These are phyloP conservation scores for Bothrops jararaca DNA, from an alignment of 2,113 vertebrate species.

Conservation along the genomic window DNA sequence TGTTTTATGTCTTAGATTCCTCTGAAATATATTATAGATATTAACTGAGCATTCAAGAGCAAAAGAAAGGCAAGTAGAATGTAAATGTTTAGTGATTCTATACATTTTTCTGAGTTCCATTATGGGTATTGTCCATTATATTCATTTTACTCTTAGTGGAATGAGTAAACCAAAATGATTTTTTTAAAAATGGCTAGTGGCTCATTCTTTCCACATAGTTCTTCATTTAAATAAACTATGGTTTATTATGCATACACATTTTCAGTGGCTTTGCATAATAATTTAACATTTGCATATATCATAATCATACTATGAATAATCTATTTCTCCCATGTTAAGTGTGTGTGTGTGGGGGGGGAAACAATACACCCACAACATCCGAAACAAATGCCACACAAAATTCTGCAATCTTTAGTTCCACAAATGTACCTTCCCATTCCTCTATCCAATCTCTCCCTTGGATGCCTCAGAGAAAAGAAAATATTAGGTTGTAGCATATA, in stretches of 20 bases:
- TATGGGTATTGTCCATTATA: neutral
- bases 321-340: neutral
- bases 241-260: neutral
- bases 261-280: neutral
- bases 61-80: neutral
- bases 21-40: neutral
- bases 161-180: neutral
- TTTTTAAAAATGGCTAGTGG: neutral
- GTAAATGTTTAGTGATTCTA: neutral
- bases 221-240: conserved; percentile 7
- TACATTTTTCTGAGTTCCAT: neutral
- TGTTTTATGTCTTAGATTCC: neutral
- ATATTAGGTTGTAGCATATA: neutral
- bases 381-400: neutral
- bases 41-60: neutral
- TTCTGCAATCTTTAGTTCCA: neutral
- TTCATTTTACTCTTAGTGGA: neutral
- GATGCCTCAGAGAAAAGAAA: neutral
- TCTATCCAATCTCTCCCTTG: neutral
- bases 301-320: neutral
- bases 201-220: neutral
- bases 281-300: neutral
- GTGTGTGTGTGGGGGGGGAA: neutral
- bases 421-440: neutral
- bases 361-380: neutral